phyloP scores from a whole-genome alignment of 2,888 invertebrate species.

The Xanthorhoe designata region DNA sequence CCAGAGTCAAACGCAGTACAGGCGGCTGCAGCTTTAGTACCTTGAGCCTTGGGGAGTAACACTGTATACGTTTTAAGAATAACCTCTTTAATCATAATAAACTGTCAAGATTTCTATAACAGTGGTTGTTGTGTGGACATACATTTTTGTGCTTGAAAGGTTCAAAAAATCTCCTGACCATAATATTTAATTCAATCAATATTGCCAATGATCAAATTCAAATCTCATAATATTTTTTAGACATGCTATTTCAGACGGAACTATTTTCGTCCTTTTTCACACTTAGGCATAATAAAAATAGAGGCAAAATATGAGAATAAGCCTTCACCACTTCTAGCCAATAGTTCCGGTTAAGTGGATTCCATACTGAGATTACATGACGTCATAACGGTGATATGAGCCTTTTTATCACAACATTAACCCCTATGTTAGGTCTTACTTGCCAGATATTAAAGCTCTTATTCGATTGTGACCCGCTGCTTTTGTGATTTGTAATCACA shows the following conservation, averaged over 20 bases:
- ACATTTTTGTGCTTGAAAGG: too few relatives aligned
- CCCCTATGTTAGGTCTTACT: conserved; percentile 55
- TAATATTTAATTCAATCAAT: too few relatives aligned
- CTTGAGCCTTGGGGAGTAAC: background rate
- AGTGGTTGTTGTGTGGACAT: too few relatives aligned
- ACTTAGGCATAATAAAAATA: conserved; percentile 24
- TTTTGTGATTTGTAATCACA: conserved; percentile 34
- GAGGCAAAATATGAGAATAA: conserved; percentile 22
- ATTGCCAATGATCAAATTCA: too few relatives aligned
- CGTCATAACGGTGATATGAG: conserved; percentile 60
- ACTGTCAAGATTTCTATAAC: too few relatives aligned
- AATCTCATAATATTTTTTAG: too few relatives aligned
- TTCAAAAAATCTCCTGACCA: too few relatives aligned
- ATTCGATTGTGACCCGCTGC: conserved; percentile 52
- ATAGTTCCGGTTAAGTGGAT: conserved; percentile 46
- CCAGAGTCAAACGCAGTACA: conserved; percentile 54
- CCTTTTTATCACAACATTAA: conserved; percentile 64
- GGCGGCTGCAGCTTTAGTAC: conserved; percentile 17
- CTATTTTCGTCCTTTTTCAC: conserved; percentile 18
- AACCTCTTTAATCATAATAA: too few relatives aligned
- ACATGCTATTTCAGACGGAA: too few relatives aligned
- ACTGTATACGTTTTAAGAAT: too few relatives aligned
- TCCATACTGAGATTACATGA: conserved; percentile 59
- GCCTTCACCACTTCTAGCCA: conserved; percentile 31
- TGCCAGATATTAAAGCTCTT: conserved; percentile 58